A percentile compares a stretch with the other conserved stretches of the same genome.
These are phyloP conservation scores for Palaemon carinicauda DNA, from an alignment of 1,140 invertebrate species.

Conservation along the genomic window DNA sequence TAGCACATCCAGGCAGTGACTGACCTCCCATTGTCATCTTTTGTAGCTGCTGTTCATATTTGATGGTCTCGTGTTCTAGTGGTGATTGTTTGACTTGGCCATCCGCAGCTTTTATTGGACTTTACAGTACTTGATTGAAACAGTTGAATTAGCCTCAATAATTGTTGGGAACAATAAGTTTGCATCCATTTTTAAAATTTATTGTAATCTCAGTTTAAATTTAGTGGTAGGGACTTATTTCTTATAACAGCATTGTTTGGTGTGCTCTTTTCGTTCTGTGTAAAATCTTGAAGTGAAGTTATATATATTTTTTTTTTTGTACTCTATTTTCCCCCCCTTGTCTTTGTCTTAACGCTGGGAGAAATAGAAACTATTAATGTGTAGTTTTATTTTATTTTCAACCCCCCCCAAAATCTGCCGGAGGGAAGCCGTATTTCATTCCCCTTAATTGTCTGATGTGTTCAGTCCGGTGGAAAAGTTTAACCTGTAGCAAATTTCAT, in stretches of 20 bases:
- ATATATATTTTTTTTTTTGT: constrained; percentile 26
- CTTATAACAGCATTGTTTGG: constrained; percentile 45
- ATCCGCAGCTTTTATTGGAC: background rate
- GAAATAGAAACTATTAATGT: too few species aligned
- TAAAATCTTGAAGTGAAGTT: constrained; percentile 9
- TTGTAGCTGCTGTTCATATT: too few species aligned
- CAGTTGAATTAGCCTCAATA: too few species aligned
- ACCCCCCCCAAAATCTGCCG: too few species aligned
- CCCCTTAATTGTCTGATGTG: constrained; percentile 32
- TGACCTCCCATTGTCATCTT: too few species aligned
- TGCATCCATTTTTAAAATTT: background rate
- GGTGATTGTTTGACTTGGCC: background rate
- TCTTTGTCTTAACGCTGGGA: too few species aligned
- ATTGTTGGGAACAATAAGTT: too few species aligned
- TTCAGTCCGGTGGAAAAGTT: constrained; percentile 39
- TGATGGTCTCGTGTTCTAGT: too few species aligned
- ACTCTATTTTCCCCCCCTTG: background rate
- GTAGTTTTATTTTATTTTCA: too few species aligned
- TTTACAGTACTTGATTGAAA: too few species aligned
- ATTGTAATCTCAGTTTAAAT: constrained; percentile 22
- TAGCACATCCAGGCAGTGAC: constrained; percentile 21
- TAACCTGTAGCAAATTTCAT: constrained; percentile 23
- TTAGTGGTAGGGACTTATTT: background rate
- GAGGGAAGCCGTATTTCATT: background rate
- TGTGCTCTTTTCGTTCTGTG: constrained; percentile 34